These are phyloP conservation scores for Columba guinea DNA, from an alignment of 2,797 vertebrate genomes.

Conservation along the genomic window DNA sequence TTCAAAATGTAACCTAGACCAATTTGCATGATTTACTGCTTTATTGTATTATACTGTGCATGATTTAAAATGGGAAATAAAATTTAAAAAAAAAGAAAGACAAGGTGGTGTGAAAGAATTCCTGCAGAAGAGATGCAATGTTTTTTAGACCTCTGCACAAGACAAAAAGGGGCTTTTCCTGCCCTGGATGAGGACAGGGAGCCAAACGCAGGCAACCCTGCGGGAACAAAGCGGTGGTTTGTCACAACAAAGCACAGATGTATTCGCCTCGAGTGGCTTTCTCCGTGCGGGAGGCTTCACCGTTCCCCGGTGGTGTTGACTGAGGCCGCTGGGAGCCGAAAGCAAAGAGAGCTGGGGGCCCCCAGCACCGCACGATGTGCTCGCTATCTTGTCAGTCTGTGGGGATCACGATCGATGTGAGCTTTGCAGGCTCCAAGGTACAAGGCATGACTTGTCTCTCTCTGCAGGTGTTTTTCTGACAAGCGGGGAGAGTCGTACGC, in stretches of 20 bases:
- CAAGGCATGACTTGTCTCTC: slow-evolving; percentile 24
- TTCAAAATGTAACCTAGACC: slow-evolving; percentile 87
- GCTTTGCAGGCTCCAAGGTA: slow-evolving; percentile 19
- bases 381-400: not conserved
- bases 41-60: slow-evolving; percentile 85
- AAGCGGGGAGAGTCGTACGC: not conserved
- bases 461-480: slow-evolving; percentile 59
- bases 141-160: slow-evolving; percentile 15
- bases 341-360: slow-evolving; percentile 45
- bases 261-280: not conserved
- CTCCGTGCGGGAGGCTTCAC: not conserved
- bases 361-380: not conserved
- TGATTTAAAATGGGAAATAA: slow-evolving; percentile 86
- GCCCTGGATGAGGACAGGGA: not conserved
- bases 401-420: slow-evolving; percentile 10
- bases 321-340: slow-evolving; percentile 36
- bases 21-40: slow-evolving; percentile 90
- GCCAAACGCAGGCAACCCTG: not conserved
- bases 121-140: slow-evolving; percentile 50
- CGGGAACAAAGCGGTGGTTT: not conserved
- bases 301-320: not conserved
- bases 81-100: slow-evolving; percentile 60
- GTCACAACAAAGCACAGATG: slow-evolving; percentile 22
- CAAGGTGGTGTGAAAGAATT: slow-evolving; percentile 65
- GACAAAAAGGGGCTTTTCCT: slow-evolving; percentile 14